Conservation (phyloP, 2,797 vertebrate genomes). For the Emys orbicularis region DNA sequence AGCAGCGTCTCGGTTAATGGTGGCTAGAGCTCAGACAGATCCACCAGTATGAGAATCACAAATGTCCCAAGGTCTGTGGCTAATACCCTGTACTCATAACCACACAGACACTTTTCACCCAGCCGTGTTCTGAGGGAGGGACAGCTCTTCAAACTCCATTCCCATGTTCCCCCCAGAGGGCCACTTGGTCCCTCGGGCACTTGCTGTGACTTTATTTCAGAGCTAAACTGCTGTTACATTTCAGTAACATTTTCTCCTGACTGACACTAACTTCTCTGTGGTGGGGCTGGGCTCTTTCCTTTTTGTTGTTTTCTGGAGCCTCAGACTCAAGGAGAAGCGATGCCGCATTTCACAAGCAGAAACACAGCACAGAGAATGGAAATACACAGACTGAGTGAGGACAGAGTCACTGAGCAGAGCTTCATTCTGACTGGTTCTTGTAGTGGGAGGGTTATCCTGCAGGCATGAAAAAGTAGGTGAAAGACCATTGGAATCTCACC, state of each 20-base stretch:
- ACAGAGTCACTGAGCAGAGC: neutral
- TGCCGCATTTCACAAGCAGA: constrained; percentile 1
- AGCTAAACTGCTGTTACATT: neutral
- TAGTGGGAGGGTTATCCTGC: neutral
- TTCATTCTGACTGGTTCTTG: neutral
- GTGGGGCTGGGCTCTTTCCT: neutral
- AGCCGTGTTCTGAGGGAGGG: neutral
- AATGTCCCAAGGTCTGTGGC: fast-evolving
- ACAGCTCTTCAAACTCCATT: neutral
- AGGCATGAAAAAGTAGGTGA: neutral
- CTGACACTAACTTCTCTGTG: neutral
- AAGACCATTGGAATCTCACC: neutral
- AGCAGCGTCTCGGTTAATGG: neutral
- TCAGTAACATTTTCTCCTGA: neutral
- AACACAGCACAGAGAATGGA: constrained; percentile 1
- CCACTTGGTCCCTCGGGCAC: neutral
- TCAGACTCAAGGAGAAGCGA: neutral
- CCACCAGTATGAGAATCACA: neutral
- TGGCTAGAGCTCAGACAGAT: neutral
- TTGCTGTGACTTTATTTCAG: neutral
- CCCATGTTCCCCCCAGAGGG: fast-evolving
- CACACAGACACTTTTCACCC: neutral
- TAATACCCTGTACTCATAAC: neutral
- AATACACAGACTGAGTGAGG: neutral
- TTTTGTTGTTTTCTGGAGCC: constrained; percentile 7